phyloP scores from a whole-genome alignment of 2,888 invertebrate genomes.

The Nysson spinosus region DNA sequence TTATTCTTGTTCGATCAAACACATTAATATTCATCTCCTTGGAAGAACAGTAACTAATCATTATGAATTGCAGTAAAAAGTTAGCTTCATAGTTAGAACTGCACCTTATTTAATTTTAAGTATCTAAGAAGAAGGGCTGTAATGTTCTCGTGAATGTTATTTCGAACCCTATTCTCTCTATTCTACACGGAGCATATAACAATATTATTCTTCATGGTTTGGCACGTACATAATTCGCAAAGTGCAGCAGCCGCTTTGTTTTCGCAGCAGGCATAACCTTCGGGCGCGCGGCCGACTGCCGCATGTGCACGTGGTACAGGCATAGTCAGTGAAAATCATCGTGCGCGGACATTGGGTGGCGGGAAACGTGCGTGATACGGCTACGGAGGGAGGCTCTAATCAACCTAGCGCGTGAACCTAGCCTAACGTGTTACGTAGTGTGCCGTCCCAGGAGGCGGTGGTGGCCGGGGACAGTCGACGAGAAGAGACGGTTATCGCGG shows the following conservation, averaged over 20 bases:
- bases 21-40: too few species aligned
- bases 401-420: conserved; percentile 60
- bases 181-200: background rate
- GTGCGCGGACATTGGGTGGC: conserved; percentile 62
- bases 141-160: too few species aligned
- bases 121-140: too few species aligned
- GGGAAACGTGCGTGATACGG: conserved; percentile 61
- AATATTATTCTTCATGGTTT: conserved; percentile 23
- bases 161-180: too few species aligned
- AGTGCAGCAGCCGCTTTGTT: conserved; percentile 48
- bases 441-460: conserved; percentile 18
- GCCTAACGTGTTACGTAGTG: conserved; percentile 42
- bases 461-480: conserved; percentile 36
- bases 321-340: conserved; percentile 64
- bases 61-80: too few species aligned
- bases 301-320: conserved; percentile 51
- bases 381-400: conserved; percentile 61
- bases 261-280: conserved; percentile 41
- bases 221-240: conserved; percentile 21
- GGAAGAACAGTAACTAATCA: too few species aligned
- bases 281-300: conserved; percentile 20
- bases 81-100: too few species aligned
- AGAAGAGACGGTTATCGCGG: conserved; percentile 62
- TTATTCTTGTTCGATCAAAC: too few species aligned
- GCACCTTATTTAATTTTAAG: too few species aligned